A percentile compares a stretch with the other conserved stretches of the same genome.
Evolutionary conservation across 2,888 invertebrate species (phyloP).

Genomic region (Thymelicus acteon): DNA sequence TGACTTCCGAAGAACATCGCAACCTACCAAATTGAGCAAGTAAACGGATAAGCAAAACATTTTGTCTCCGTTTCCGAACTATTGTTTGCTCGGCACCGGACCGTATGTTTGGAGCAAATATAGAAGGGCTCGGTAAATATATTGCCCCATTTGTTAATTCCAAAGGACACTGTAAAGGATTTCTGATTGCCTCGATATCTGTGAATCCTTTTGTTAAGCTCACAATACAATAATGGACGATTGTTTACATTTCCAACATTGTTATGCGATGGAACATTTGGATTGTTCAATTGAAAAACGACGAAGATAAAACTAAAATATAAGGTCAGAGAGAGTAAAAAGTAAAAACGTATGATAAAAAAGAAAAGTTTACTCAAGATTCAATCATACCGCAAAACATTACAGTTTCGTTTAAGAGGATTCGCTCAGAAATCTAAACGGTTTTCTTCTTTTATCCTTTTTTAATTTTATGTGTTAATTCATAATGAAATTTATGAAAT

Average conservation of each 20-base stretch:
- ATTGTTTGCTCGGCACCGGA: constrained; percentile 11
- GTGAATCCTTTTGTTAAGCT: constrained; percentile 11
- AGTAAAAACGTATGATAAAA: too few relatives aligned
- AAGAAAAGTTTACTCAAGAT: too few relatives aligned
- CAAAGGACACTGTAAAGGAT: constrained; percentile 16
- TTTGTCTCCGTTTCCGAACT: constrained; percentile 5
- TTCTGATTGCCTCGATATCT: constrained; percentile 16
- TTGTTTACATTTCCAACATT: background rate
- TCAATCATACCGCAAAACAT: too few relatives aligned
- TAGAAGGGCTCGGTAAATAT: constrained; percentile 14
- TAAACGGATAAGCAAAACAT: constrained; percentile 6
- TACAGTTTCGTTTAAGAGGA: too few relatives aligned
- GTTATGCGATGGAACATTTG: background rate
- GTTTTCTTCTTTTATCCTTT: too few relatives aligned
- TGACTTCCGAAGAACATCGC: background rate
- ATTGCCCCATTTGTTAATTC: constrained; percentile 22
- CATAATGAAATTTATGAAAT: background rate
- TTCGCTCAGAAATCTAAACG: too few relatives aligned
- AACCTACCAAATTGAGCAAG: background rate
- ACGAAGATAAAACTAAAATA: too few relatives aligned
- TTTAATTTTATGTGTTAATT: too few relatives aligned
- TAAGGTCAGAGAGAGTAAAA: too few relatives aligned
- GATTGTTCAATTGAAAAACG: background rate
- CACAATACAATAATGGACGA: background rate
- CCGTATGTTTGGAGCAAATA: constrained; percentile 15